Conservation (phyloP, 2,888 invertebrate genomes). For the Oasisia sp. region DNA sequence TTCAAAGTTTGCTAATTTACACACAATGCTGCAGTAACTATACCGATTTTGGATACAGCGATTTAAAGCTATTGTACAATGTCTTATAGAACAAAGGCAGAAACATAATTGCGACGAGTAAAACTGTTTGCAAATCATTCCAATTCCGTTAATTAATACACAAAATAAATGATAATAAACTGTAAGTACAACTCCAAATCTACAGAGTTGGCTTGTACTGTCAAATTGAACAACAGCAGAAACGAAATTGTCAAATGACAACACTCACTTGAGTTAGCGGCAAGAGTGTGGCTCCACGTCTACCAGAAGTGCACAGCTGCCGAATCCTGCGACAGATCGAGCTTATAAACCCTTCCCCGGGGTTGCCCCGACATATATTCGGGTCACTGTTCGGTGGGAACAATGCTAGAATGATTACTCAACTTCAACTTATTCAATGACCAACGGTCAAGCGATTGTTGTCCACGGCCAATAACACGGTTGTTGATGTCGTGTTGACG, state of each 20-base stretch:
- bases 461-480: not conserved
- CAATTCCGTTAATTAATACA: no score
- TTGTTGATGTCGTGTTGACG: not conserved
- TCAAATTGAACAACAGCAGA: not conserved
- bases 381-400: not conserved
- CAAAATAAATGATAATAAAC: not conserved
- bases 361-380: not conserved
- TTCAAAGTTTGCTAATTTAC: no score
- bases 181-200: not conserved
- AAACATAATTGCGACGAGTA: no score
- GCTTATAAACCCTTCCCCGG: not conserved
- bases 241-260: not conserved
- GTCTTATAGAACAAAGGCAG: no score
- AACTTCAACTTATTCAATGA: not conserved
- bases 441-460: not conserved
- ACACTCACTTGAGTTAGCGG: not conserved
- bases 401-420: not conserved
- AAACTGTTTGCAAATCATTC: no score
- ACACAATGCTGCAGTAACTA: no score
- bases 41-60: no score
- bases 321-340: not conserved
- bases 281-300: constrained; percentile 17
- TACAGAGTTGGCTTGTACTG: not conserved
- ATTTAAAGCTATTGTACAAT: no score
- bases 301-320: not conserved